A percentile compares a stretch with the other conserved stretches of the same genome.
Conservation (phyloP, 2,797 vertebrate species). For the Syngnathus acus region DNA sequence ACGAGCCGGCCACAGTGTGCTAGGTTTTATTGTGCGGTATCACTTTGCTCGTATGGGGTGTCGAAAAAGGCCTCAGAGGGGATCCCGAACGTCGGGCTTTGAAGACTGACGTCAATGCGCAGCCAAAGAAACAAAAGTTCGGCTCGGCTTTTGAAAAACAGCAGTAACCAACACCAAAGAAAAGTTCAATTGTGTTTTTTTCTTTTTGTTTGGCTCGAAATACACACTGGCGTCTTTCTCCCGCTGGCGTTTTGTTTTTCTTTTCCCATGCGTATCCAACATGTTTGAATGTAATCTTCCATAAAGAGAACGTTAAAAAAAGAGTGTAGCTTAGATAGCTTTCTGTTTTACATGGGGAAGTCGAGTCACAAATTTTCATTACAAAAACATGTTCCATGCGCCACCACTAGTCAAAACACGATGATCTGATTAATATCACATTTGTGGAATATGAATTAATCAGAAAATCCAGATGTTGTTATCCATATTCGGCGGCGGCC, state of each 20-base stretch:
- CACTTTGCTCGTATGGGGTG: conserved; percentile 24
- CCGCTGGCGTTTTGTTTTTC: conserved; percentile 16
- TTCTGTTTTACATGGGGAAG: conserved; percentile 10
- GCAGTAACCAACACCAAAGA: background rate
- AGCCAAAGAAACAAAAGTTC: conserved; percentile 4
- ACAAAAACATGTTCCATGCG: too few species aligned
- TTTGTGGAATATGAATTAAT: too few species aligned
- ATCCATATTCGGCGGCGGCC: too few species aligned
- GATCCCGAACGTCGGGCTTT: conserved; percentile 24
- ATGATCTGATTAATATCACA: too few species aligned
- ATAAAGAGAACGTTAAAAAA: conserved; percentile 5
- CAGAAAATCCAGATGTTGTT: too few species aligned
- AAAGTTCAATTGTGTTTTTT: conserved; percentile 23
- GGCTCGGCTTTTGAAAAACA: conserved; percentile 14
- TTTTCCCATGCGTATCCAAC: conserved; percentile 7
- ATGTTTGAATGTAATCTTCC: conserved; percentile 1
- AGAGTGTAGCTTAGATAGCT: conserved; percentile 13
- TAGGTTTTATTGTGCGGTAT: conserved; percentile 34
- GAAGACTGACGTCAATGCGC: conserved; percentile 27
- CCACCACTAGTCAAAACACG: too few species aligned
- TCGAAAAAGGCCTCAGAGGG: conserved; percentile 30
- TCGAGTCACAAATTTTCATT: too few species aligned
- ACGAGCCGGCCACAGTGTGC: conserved; percentile 11
- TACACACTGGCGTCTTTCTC: background rate
- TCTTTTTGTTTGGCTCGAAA: conserved; percentile 20